phyloP scores from a whole-genome alignment of 2,113 vertebrate genomes.

The Dicrurus megarhynchus region DNA sequence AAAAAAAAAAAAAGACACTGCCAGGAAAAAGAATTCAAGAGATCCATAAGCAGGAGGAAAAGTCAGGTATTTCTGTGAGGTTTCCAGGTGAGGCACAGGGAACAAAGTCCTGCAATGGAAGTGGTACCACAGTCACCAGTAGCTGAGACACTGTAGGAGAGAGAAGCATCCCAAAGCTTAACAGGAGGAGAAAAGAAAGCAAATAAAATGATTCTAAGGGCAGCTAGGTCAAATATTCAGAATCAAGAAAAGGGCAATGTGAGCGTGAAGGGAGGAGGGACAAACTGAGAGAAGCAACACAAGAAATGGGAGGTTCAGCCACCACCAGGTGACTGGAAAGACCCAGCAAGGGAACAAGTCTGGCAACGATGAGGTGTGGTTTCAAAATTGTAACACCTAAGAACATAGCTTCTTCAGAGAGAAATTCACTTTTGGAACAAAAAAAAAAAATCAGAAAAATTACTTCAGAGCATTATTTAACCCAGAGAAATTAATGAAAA shows the following conservation, averaged over 20 bases:
- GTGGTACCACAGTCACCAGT: background rate
- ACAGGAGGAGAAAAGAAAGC: background rate
- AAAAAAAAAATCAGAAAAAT: background rate
- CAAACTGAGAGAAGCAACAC: background rate
- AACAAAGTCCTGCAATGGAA: background rate
- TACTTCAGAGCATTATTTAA: conserved; percentile 27
- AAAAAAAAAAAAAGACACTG: background rate
- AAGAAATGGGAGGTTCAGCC: background rate
- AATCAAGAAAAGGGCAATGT: background rate
- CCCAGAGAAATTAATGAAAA: conserved; percentile 18
- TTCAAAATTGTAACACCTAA: background rate
- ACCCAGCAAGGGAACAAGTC: background rate
- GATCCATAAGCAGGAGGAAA: background rate
- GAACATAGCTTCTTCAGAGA: background rate
- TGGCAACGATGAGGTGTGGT: background rate
- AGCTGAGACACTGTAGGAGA: background rate
- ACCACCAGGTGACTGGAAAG: background rate
- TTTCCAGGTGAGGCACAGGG: background rate
- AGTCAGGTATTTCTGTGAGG: background rate
- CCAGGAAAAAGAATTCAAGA: background rate
- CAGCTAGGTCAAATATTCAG: background rate
- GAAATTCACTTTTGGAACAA: background rate
- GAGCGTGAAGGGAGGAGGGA: background rate
- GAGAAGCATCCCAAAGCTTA: background rate
- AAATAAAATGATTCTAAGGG: background rate